A percentile compares a stretch with the other conserved stretches of the same genome.
These are phyloP conservation scores for Acleris literana DNA, from an alignment of 2,888 invertebrate species.

Conservation along the genomic window DNA sequence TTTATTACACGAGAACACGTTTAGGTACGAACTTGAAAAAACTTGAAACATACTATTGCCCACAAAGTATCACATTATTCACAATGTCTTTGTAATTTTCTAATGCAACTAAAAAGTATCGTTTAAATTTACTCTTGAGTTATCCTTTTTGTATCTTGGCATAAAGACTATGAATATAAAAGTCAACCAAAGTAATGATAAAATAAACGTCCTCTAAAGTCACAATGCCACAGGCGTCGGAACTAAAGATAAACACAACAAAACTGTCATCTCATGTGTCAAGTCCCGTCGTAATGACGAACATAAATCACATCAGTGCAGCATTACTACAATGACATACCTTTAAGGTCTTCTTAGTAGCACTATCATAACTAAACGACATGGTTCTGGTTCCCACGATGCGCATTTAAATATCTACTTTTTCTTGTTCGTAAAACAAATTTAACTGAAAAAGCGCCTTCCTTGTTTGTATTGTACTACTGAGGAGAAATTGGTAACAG, in stretches of 20 bases:
- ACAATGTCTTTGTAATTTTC: no score
- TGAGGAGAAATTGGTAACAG: constrained; percentile 20
- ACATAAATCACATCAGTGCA: constrained; percentile 48
- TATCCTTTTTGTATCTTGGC: no score
- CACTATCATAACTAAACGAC: constrained; percentile 19
- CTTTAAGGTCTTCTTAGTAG: constrained; percentile 40
- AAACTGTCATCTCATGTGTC: constrained; percentile 52
- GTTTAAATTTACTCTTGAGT: no score
- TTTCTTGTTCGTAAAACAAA: not conserved
- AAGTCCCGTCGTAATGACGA: constrained; percentile 47
- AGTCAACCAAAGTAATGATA: not conserved
- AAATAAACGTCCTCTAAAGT: constrained; percentile 49
- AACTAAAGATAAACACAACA: constrained; percentile 51
- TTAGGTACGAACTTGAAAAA: no score
- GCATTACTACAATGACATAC: constrained; percentile 38
- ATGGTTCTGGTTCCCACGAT: constrained; percentile 38
- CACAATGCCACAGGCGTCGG: constrained; percentile 49
- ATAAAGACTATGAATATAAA: no score
- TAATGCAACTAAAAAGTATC: no score
- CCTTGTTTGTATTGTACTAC: not conserved
- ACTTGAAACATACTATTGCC: no score
- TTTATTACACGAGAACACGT: not conserved
- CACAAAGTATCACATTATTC: no score
- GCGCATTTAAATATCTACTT: constrained; percentile 3
- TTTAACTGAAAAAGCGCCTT: not conserved